phyloP scores from a whole-genome alignment of 53 echinoderm and acorn worm species.

The Crossaster papposus region DNA sequence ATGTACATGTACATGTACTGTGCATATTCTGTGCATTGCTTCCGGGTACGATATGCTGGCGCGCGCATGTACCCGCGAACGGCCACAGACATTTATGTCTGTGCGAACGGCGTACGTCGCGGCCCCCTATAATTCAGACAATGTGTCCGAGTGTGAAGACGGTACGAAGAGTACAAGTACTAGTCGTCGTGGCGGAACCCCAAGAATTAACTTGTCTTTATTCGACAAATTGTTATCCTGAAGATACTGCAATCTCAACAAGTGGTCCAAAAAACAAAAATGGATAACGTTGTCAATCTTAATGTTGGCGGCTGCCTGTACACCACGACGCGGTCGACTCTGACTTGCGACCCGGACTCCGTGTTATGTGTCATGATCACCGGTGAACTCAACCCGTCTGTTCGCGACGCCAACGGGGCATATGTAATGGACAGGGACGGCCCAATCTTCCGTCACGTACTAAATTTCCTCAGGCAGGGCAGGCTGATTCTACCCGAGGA shows the following conservation, averaged over 20 bases:
- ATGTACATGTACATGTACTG: too few relatives aligned
- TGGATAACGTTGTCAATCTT: background rate
- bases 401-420: slow-evolving; percentile 29
- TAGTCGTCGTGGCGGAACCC: too few relatives aligned
- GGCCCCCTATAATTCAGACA: too few relatives aligned
- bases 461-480: slow-evolving; percentile 55
- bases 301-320: slow-evolving; percentile 22
- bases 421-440: slow-evolving; percentile 64
- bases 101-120: too few relatives aligned
- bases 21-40: too few relatives aligned
- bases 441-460: slow-evolving; percentile 45
- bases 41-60: too few relatives aligned
- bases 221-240: background rate
- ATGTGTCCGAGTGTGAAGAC: too few relatives aligned
- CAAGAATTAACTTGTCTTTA: too few relatives aligned
- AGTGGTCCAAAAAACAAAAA: background rate
- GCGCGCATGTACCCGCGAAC: too few relatives aligned
- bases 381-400: slow-evolving; percentile 17
- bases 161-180: too few relatives aligned
- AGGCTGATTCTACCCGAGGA: slow-evolving; percentile 31
- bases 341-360: slow-evolving; percentile 62
- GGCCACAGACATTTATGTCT: too few relatives aligned
- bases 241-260: too few relatives aligned
- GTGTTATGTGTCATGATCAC: slow-evolving; percentile 57
- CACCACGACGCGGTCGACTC: slow-evolving; percentile 16